Percentiles rank a stretch among this genome's conserved stretches.
Conservation (phyloP, 2,797 vertebrate genomes). For the Rachycentron canadum region DNA sequence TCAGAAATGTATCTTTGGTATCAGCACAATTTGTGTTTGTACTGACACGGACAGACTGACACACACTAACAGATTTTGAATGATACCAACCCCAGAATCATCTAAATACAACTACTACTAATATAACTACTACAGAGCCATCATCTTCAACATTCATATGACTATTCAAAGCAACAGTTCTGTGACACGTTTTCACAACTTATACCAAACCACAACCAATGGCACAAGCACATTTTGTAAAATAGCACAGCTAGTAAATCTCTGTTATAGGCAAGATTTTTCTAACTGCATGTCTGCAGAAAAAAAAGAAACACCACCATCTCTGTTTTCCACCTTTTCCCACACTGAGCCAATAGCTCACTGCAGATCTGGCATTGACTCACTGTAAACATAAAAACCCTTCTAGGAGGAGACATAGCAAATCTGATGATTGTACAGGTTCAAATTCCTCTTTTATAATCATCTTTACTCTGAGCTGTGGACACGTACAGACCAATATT, state of each 20-base stretch:
- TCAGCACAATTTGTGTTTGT: background rate
- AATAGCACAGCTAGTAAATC: conserved; percentile 46
- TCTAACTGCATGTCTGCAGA: conserved; percentile 25
- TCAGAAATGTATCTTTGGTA: background rate
- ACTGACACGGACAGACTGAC: background rate
- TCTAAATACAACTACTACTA: conserved; percentile 25
- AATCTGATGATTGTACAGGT: conserved; percentile 44
- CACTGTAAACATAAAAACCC: conserved; percentile 61
- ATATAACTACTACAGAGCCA: conserved; percentile 23
- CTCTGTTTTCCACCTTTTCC: background rate
- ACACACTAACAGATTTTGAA: conserved; percentile 11
- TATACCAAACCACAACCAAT: conserved; percentile 59
- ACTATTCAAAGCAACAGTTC: conserved; percentile 47
- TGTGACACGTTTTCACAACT: conserved; percentile 51
- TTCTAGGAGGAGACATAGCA: conserved; percentile 41
- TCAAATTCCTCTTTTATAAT: conserved; percentile 52
- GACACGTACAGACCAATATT: conserved; percentile 29
- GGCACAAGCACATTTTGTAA: conserved; percentile 56
- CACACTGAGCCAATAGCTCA: conserved; percentile 7
- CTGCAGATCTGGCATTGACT: conserved; percentile 39
- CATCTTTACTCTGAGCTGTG: conserved; percentile 24
- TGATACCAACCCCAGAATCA: conserved; percentile 48
- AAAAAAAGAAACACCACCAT: conserved; percentile 4
- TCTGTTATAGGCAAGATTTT: conserved; percentile 43
- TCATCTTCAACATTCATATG: conserved; percentile 30